phyloP scores from a whole-genome alignment of 2,888 invertebrate genomes.

The Nycteola revayana region DNA sequence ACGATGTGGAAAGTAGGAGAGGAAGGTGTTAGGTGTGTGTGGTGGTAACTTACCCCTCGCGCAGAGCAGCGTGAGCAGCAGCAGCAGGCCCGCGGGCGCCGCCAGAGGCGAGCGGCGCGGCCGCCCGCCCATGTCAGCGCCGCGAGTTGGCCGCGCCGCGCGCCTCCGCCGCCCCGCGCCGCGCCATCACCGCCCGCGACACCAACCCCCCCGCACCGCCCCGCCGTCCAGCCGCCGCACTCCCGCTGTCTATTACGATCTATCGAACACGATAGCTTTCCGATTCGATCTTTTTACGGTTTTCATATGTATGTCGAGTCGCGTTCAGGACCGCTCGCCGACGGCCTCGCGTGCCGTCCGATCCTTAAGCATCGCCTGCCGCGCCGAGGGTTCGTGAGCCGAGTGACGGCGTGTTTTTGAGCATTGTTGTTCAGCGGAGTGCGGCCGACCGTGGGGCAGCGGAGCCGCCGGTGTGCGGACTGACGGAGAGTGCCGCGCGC shows the following conservation, averaged over 20 bases:
- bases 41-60: conserved; percentile 70
- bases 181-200: conserved; percentile 56
- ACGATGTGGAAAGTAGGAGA: too few relatives aligned
- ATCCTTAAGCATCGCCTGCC: conserved; percentile 70
- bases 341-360: conserved; percentile 73
- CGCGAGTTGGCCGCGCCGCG: conserved; percentile 69
- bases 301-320: conserved; percentile 69
- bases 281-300: conserved; percentile 65
- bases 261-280: conserved; percentile 67
- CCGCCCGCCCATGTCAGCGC: conserved; percentile 79
- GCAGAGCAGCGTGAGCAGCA: conserved; percentile 78
- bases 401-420: conserved; percentile 74
- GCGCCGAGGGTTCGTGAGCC: conserved; percentile 61
- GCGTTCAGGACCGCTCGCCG: conserved; percentile 70
- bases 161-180: conserved; percentile 70
- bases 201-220: conserved; percentile 53
- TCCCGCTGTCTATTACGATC: conserved; percentile 64
- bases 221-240: conserved; percentile 59
- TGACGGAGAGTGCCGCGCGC: conserved; percentile 68
- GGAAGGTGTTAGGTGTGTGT: background rate
- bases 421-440: conserved; percentile 80
- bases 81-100: conserved; percentile 80
- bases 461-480: conserved; percentile 82
- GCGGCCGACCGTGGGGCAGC: conserved; percentile 81
- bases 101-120: conserved; percentile 79